These are phyloP conservation scores for Drosophila carrolli DNA, from an alignment of 1,140 invertebrate genomes.

Conservation along the genomic window DNA sequence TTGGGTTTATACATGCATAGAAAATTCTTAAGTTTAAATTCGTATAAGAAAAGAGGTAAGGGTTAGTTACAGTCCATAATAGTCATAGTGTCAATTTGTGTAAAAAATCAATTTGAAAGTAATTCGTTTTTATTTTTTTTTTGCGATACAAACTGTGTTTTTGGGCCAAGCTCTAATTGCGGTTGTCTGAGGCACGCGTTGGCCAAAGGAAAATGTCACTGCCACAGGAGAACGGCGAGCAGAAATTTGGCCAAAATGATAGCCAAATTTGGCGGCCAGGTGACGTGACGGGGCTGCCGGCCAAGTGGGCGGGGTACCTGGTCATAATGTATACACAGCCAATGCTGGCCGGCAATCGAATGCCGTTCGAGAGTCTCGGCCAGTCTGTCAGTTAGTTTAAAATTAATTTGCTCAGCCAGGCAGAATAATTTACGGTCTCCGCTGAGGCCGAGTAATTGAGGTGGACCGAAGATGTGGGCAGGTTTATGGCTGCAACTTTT, in stretches of 20 bases:
- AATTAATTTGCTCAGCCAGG: conserved; percentile 75
- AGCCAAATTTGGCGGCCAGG: conserved; percentile 63
- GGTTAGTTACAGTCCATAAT: too few relatives aligned
- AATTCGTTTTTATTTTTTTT: background rate
- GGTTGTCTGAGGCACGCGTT: conserved; percentile 54
- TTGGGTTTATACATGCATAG: too few relatives aligned
- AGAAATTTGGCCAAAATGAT: conserved; percentile 56
- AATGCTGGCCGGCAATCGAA: conserved; percentile 27
- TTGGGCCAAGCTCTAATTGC: conserved; percentile 54
- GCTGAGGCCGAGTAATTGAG: conserved; percentile 26
- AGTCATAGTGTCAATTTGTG: too few relatives aligned
- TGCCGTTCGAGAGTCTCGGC: conserved; percentile 20
- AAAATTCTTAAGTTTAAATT: too few relatives aligned
- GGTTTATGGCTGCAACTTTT: conserved; percentile 62
- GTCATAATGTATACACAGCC: conserved; percentile 54
- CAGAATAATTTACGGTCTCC: conserved; percentile 68
- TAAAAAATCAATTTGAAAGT: conserved; percentile 21
- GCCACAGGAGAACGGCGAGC: conserved; percentile 50
- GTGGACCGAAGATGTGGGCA: conserved; percentile 49
- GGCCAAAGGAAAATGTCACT: conserved; percentile 65
- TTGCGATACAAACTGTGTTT: background rate
- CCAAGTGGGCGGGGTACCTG: conserved; percentile 17
- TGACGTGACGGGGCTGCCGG: conserved; percentile 54
- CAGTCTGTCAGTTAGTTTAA: conserved; percentile 63
- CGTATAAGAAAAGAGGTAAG: too few relatives aligned